A percentile compares a stretch with the other conserved stretches of the same genome.
Evolutionary conservation across 92 coral and sea anemone genomes (phyloP).

Genomic region (Phymanthus crucifer): DNA sequence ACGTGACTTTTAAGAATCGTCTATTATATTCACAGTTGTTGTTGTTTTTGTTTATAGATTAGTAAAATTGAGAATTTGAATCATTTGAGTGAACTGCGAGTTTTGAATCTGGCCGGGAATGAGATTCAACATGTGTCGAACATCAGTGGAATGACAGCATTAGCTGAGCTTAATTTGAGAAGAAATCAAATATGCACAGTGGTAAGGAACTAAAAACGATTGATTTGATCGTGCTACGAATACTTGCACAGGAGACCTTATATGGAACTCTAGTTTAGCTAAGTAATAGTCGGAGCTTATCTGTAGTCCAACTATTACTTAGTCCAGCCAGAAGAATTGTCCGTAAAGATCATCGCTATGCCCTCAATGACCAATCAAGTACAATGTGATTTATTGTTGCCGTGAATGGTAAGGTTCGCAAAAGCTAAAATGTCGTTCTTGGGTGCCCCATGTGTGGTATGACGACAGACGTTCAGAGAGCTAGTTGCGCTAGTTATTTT

Average conservation of each 20-base stretch:
- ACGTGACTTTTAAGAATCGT: background rate
- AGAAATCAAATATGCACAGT: conserved; percentile 84
- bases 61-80: conserved; percentile 81
- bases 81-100: conserved; percentile 86
- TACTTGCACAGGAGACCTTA: no score
- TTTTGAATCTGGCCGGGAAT: conserved; percentile 92
- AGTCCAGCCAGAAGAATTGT: no score
- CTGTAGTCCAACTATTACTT: no score
- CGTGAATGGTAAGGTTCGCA: no score
- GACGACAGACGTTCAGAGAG: background rate
- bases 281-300: no score
- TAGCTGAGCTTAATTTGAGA: conserved; percentile 91
- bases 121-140: conserved; percentile 79
- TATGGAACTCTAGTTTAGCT: no score
- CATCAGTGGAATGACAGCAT: conserved; percentile 80
- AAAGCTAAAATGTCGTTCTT: no score
- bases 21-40: background rate
- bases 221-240: background rate
- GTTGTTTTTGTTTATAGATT: conserved; percentile 44
- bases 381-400: no score
- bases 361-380: no score
- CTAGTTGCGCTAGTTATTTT: no score
- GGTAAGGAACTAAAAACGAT: conserved; percentile 47
- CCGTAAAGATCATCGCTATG: no score
- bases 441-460: background rate